Conservation (phyloP, 2,113 vertebrate species). For the Pachypanchax playfairii region DNA sequence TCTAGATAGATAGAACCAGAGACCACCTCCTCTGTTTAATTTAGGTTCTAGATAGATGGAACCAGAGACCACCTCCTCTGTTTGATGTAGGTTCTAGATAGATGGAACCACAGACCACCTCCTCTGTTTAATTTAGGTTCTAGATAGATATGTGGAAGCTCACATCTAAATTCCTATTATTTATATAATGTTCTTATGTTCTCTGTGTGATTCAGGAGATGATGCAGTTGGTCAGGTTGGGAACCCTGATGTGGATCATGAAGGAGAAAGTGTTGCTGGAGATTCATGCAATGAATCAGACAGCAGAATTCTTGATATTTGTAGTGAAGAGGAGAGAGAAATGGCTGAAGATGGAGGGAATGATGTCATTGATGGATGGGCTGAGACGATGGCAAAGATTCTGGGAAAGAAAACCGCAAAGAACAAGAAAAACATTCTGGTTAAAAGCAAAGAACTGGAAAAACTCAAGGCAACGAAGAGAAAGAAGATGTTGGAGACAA, state of each 20-base stretch:
- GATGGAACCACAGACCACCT: too few relatives aligned
- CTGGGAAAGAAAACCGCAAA: slow-evolving; percentile 84
- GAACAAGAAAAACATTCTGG: slow-evolving; percentile 82
- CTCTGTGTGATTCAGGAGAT: background rate
- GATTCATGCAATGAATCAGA: background rate
- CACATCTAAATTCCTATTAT: too few relatives aligned
- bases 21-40: too few relatives aligned
- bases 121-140: too few relatives aligned
- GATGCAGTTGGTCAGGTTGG: background rate
- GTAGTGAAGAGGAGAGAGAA: background rate
- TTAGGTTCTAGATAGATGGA: too few relatives aligned
- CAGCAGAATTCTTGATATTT: slow-evolving; percentile 1
- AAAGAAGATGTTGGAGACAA: slow-evolving; percentile 82
- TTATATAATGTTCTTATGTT: background rate
- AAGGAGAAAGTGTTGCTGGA: background rate
- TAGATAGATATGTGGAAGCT: background rate
- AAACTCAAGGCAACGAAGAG: slow-evolving; percentile 82
- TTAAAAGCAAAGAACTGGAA: slow-evolving; percentile 86
- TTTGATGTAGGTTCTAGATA: too few relatives aligned
- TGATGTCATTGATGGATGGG: slow-evolving; percentile 83
- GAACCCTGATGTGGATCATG: background rate
- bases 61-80: too few relatives aligned
- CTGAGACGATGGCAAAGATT: slow-evolving; percentile 95
- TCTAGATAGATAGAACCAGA: too few relatives aligned
- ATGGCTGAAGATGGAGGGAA: background rate